Base-by-base conservation (phyloP, 2,113 vertebrate species). In the Pantherophis guttatus region DNA sequence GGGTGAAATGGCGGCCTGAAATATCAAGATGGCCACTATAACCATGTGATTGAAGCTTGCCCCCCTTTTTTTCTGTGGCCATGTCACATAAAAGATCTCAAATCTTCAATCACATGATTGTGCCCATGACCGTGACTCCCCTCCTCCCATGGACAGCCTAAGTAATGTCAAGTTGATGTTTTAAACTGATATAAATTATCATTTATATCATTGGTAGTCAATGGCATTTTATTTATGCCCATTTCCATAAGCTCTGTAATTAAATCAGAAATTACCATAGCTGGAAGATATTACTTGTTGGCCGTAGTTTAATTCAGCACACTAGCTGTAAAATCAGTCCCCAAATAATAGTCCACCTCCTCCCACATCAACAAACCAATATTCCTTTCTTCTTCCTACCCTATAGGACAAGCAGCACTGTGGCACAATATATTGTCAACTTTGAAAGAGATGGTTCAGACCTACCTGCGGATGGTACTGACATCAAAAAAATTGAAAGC, bases 401-500 rank as follows among this genome's bases (percentile, higher is more conserved):
- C 90, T 86, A 90, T 96, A 99, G 98, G 17, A 97, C 97, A 33
- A 98, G 97, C 95, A 98, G 98, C 94, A 97, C 97, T 44, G 94
- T 98, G 0, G 98, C 98, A 62, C 96, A 96, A 48, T 99, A 98
- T 33, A 96, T 96, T 17, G 98, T 98, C 5, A 93, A 98, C 95
- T 99, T 99, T 95, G 98, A 98, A 96, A 97, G 93, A 26, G 97
- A 96, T 1, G 81, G 91, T 29, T 94, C 96, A 70, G 97, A 97
- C 91, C 88, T 92, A 97, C 91, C 96, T 24, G 93, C 57, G 21
- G 94, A 96, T 50, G 97, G 97, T 85, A 95, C 96, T 58, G 94
- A 97, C 7, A 98, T 97, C 44, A 97, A 98, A 91, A 97, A 98
- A 85, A 95, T 97, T 91, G 98, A 97, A 97, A 96, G 89, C 0